These are phyloP conservation scores for Ceyx cyanopectus DNA, from an alignment of 2,113 vertebrate species.

Conservation along the genomic window DNA sequence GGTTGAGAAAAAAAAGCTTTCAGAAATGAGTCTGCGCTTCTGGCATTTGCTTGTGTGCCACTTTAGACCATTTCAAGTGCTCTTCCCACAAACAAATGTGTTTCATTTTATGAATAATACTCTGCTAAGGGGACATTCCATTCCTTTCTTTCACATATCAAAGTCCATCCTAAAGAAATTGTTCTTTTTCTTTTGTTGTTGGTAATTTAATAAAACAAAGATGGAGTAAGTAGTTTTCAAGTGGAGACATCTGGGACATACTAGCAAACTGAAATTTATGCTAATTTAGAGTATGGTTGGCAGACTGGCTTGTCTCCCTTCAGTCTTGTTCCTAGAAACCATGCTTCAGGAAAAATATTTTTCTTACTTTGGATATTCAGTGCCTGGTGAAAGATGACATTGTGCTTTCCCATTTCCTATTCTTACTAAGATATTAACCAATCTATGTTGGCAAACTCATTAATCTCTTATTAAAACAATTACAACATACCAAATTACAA, in stretches of 20 bases:
- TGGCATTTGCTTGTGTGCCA: conserved; percentile 3
- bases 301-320: not conserved
- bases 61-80: not conserved
- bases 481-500: not conserved
- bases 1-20: not conserved
- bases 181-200: conserved; percentile 25
- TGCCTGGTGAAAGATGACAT: not conserved
- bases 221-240: conserved; percentile 13
- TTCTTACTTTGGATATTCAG: not conserved
- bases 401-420: not conserved
- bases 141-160: conserved; percentile 44
- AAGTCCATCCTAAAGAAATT: conserved; percentile 21
- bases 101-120: conserved; percentile 43
- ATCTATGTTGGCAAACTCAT: not conserved
- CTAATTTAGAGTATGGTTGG: not conserved
- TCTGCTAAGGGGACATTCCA: conserved; percentile 60
- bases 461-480: not conserved
- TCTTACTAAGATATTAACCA: not conserved
- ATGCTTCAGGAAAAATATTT: not conserved
- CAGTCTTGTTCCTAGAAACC: conserved; percentile 29
- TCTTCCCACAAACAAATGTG: conserved; percentile 41
- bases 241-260: conserved; percentile 37
- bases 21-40: not conserved
- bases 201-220: conserved; percentile 44
- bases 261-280: not conserved